These are phyloP conservation scores for Mechanitis mazaeus DNA, from an alignment of 2,888 invertebrate genomes.

Conservation along the genomic window DNA sequence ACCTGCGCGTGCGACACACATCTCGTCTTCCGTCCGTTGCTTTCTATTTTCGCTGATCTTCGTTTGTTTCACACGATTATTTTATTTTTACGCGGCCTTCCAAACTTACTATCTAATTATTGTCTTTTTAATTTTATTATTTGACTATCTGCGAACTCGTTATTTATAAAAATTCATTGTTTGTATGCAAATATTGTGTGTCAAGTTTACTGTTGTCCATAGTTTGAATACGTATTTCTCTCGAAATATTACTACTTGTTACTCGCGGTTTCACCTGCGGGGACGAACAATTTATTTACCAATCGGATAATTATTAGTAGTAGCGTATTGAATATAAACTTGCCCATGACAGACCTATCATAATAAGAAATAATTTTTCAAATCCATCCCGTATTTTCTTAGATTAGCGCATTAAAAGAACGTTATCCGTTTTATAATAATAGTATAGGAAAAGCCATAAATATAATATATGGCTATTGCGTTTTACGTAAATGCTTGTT, in stretches of 20 bases:
- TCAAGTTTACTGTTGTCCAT: conserved; percentile 49
- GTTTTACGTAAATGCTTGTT: too few relatives aligned
- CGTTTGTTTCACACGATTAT: conserved; percentile 38
- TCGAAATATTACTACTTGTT: conserved; percentile 15
- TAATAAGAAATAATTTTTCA: too few relatives aligned
- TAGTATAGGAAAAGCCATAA: too few relatives aligned
- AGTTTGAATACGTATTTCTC: conserved; percentile 31
- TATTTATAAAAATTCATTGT: background rate
- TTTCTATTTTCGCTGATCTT: conserved; percentile 72
- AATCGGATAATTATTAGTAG: too few relatives aligned
- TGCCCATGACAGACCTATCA: too few relatives aligned
- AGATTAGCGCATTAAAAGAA: too few relatives aligned
- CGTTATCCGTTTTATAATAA: too few relatives aligned
- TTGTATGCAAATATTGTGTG: conserved; percentile 26
- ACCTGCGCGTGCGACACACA: conserved; percentile 71
- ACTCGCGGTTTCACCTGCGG: too few relatives aligned
- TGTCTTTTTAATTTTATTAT: conserved; percentile 15
- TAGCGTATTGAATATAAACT: too few relatives aligned
- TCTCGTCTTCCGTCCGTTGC: conserved; percentile 62
- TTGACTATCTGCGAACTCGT: background rate
- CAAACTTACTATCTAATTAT: conserved; percentile 15
- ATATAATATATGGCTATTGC: conserved; percentile 36
- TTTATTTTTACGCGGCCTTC: conserved; percentile 18
- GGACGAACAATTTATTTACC: too few relatives aligned
- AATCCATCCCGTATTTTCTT: too few relatives aligned